Conservation (phyloP, 2,797 vertebrate genomes). For the Protosalanx chinensis region DNA sequence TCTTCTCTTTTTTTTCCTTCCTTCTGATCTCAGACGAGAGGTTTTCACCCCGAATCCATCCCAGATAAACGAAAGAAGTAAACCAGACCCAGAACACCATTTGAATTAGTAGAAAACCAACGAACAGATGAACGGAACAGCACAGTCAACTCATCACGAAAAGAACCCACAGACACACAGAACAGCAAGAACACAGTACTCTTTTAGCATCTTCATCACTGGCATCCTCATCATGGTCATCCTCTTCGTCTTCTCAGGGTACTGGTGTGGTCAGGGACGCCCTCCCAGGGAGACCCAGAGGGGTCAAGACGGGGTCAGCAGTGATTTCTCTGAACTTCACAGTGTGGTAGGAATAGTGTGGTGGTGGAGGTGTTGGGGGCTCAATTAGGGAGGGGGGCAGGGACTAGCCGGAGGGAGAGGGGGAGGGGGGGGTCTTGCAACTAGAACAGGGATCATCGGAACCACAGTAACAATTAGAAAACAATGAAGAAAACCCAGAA, state of each 20-base stretch:
- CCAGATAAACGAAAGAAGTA: constrained; percentile 51
- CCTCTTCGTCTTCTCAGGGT: constrained; percentile 51
- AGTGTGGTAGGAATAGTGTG: constrained; percentile 72
- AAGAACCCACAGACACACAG: constrained; percentile 78
- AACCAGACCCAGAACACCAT: constrained; percentile 58
- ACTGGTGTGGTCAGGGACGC: constrained; percentile 53
- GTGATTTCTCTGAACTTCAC: constrained; percentile 75
- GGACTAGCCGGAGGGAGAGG: constrained; percentile 39
- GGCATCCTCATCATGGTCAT: constrained; percentile 43
- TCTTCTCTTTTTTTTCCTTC: constrained; percentile 41
- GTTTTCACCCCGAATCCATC: constrained; percentile 29
- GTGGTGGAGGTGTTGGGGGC: too few species aligned
- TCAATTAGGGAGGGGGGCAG: constrained; percentile 29
- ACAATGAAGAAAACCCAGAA: constrained; percentile 63
- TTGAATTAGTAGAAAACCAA: constrained; percentile 67
- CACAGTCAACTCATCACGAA: constrained; percentile 80
- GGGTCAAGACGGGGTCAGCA: constrained; percentile 50
- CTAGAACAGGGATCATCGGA: constrained; percentile 46
- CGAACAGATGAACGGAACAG: constrained; percentile 69
- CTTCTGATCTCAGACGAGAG: constrained; percentile 47
- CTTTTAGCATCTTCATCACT: constrained; percentile 39
- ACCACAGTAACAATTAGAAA: constrained; percentile 70
- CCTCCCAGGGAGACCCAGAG: constrained; percentile 48
- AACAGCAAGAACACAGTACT: constrained; percentile 77
- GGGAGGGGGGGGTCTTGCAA: constrained; percentile 38